phyloP scores from a whole-genome alignment of 2,113 vertebrate genomes.

The Aviceda subcristata region DNA sequence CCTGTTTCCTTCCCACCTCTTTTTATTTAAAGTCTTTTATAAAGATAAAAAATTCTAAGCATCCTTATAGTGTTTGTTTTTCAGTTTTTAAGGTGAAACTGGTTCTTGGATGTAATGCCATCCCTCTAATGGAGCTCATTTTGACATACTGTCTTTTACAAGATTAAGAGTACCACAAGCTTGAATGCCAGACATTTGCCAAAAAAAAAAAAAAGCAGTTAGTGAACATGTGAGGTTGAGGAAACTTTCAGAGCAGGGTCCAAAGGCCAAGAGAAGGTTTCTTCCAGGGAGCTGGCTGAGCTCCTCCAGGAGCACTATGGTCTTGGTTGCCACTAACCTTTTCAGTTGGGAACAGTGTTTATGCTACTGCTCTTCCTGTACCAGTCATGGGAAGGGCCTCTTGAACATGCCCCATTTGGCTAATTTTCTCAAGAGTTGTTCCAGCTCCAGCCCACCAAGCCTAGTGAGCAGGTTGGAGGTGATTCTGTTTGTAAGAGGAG shows the following conservation, averaged over 20 bases:
- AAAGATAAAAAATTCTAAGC: background rate
- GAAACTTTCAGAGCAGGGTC: background rate
- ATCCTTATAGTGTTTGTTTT: background rate
- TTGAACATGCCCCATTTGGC: background rate
- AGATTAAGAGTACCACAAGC: background rate
- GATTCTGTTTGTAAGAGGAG: background rate
- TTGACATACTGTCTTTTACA: background rate
- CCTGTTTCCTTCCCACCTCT: background rate
- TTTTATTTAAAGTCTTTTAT: background rate
- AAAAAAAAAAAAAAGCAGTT: background rate
- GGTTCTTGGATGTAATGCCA: background rate
- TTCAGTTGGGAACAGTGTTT: background rate
- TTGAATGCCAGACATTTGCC: background rate
- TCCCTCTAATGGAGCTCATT: background rate
- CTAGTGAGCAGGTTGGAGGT: background rate
- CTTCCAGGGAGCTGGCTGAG: background rate
- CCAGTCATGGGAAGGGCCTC: background rate
- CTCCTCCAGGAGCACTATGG: background rate
- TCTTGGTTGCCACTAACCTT: fast-evolving
- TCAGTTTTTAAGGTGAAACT: background rate
- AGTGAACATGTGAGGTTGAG: background rate
- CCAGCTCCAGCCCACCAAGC: background rate
- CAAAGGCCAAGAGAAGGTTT: background rate
- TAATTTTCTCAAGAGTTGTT: background rate
- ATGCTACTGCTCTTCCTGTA: background rate